phyloP scores from a whole-genome alignment of 1,140 invertebrate species.

The Asbolus verrucosus region DNA sequence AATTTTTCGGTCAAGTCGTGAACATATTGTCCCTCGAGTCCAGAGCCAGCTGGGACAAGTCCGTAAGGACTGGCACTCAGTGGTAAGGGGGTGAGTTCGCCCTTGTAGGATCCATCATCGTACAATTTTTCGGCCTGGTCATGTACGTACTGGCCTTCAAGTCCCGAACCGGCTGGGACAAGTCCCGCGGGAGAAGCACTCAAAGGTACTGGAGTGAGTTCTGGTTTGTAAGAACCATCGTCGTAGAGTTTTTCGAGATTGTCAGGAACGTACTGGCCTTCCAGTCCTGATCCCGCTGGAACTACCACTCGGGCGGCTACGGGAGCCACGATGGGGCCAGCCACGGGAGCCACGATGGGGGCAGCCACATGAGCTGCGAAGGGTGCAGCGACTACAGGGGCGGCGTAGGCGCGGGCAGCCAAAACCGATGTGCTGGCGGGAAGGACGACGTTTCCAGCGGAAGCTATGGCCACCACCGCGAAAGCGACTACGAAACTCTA shows the following conservation, averaged over 20 bases:
- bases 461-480: slow-evolving; percentile 16
- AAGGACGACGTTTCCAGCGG: slow-evolving; percentile 28
- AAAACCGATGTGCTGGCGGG: slow-evolving; percentile 1
- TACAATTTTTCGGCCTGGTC: slow-evolving; percentile 59
- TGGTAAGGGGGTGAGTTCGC: slow-evolving; percentile 53
- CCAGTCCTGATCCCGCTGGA: slow-evolving; percentile 52
- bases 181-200: slow-evolving; percentile 17
- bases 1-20: slow-evolving; percentile 56
- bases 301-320: background rate
- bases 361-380: background rate
- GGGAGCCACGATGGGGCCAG: slow-evolving; percentile 34
- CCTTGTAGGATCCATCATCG: slow-evolving; percentile 62
- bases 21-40: slow-evolving; percentile 58
- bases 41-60: slow-evolving; percentile 56
- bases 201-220: slow-evolving; percentile 38
- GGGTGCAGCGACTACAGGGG: background rate
- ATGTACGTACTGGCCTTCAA: slow-evolving; percentile 60
- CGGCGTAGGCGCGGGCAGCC: background rate
- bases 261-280: slow-evolving; percentile 60
- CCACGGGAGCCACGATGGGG: background rate
- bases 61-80: slow-evolving; percentile 56
- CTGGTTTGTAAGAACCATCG: slow-evolving; percentile 60
- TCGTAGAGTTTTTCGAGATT: slow-evolving; percentile 59
- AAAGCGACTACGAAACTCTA: slow-evolving; percentile 27
- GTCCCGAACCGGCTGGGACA: slow-evolving; percentile 53